A percentile compares a stretch with the other conserved stretches of the same genome.
Evolutionary conservation across 2,888 invertebrate genomes (phyloP).

Genomic region (Pogonocherus hispidulus): DNA sequence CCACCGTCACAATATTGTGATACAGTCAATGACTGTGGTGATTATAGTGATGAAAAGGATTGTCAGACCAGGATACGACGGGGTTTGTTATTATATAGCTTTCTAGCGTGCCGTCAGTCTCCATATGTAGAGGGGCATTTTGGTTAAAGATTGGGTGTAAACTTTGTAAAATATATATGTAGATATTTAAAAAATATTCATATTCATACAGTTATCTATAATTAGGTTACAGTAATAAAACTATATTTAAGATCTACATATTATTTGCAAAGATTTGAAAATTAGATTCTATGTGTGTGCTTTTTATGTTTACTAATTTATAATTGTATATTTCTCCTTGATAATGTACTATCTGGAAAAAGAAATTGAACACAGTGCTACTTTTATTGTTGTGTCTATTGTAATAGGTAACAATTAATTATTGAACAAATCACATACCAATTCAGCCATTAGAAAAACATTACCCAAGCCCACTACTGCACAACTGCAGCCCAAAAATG

Average conservation of each 20-base stretch:
- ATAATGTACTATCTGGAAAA: neutral
- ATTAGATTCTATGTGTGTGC: constrained; percentile 28
- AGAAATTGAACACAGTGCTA: constrained; percentile 24
- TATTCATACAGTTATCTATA: neutral
- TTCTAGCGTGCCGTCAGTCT: constrained; percentile 51
- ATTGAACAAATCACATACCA: too few relatives aligned
- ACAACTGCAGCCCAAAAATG: too few relatives aligned
- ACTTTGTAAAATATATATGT: constrained; percentile 22
- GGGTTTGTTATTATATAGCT: constrained; percentile 64
- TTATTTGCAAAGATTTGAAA: constrained; percentile 2
- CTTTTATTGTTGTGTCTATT: too few relatives aligned
- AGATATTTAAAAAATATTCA: constrained; percentile 5
- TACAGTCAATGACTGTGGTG: constrained; percentile 73
- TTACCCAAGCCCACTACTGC: too few relatives aligned
- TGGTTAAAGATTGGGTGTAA: constrained; percentile 32
- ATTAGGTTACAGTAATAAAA: neutral
- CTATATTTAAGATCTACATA: constrained; percentile 4
- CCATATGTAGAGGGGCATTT: constrained; percentile 44
- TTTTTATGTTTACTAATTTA: constrained; percentile 42
- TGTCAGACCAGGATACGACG: constrained; percentile 69
- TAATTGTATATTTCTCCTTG: constrained; percentile 11
- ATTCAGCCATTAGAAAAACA: too few relatives aligned
- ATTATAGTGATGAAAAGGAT: constrained; percentile 75
- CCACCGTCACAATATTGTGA: constrained; percentile 73
- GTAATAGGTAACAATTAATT: too few relatives aligned